Evolutionary conservation across 2,113 vertebrate species (phyloP), one percentile per base, ranked within the genome.

Genomic region (Phalacrocorax aristotelis): DNA sequence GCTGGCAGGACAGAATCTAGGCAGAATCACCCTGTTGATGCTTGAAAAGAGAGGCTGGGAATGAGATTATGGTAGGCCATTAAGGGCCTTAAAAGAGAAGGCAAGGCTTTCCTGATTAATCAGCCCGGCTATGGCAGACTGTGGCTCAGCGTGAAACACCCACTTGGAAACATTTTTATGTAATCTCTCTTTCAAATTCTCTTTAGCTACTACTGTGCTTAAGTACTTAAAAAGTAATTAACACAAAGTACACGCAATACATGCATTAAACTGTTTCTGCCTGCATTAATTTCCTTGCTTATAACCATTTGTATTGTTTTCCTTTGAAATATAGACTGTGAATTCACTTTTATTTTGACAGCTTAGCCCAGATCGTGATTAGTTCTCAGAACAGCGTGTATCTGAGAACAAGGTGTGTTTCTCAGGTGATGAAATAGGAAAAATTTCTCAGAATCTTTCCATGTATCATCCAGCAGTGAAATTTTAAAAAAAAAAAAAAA

Each of bases 171-270:
- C 9, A 7, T 13, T 89, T 91, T 82, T 78, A 14, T 78, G 81
- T 91, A 84, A 89, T 87, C 74, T 89, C 61, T 69, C 66, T 82
- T 97, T 89, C 69, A 80, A 30, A 55, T 83, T 88, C 83, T 91
- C 83, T 93, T 79, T 66, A 93, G 65, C 70, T 93, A 66, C 95
- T 83, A 94, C 91, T 94, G 89, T 96, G 96, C 75, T 23, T 93
- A 95, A 95, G 84, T 94, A 76, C 92, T 95, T 96, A 44, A 96
- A 93, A 96, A 94, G 87, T 91, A 91, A 92, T 96, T 97, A 96
- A 85, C 90, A 70, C 36, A 93, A 96, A 40, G 62, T 54, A 6
- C 75, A 74, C 38, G 52, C 57, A 91, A 80, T 70, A 66, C 36
- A 54, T 72, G 54, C 84, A 66, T 95, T 83, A 66, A 65, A 48